A percentile compares a stretch with the other conserved stretches of the same genome.
These are phyloP conservation scores for Cydia pomonella DNA, from an alignment of 1,140 invertebrate genomes.

Conservation along the genomic window DNA sequence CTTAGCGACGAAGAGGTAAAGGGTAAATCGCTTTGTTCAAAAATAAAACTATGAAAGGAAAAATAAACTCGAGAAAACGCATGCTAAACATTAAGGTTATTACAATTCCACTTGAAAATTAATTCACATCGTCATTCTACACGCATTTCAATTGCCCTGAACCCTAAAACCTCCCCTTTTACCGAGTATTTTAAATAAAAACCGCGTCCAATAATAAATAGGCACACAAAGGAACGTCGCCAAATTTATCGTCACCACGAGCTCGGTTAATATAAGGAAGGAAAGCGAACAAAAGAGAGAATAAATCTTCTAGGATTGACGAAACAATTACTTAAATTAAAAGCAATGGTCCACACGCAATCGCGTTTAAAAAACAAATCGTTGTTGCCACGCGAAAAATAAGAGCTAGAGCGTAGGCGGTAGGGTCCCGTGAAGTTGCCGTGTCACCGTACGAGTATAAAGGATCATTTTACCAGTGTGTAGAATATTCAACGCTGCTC, in stretches of 20 bases:
- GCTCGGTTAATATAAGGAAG: slow-evolving; percentile 19
- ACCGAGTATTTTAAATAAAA: slow-evolving; percentile 2
- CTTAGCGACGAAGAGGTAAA: too few relatives aligned
- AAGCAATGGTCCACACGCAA: slow-evolving; percentile 41
- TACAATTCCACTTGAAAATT: too few relatives aligned
- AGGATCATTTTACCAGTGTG: neutral
- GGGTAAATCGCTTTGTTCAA: too few relatives aligned
- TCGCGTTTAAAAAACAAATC: slow-evolving; percentile 33
- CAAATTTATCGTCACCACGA: slow-evolving; percentile 30
- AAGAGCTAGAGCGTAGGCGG: neutral
- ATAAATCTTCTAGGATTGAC: slow-evolving; percentile 42
- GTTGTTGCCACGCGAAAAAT: slow-evolving; percentile 30
- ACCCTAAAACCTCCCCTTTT: slow-evolving; percentile 9
- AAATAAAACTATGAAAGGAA: too few relatives aligned
- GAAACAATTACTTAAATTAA: slow-evolving; percentile 45
- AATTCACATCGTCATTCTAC: neutral
- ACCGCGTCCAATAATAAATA: slow-evolving; percentile 21
- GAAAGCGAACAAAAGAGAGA: slow-evolving; percentile 36
- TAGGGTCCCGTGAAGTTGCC: neutral
- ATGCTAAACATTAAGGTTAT: too few relatives aligned
- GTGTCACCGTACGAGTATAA: neutral
- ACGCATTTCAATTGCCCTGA: neutral
- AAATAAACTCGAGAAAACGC: too few relatives aligned
- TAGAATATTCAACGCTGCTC: neutral
- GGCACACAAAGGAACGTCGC: neutral